phyloP scores from a whole-genome alignment of 2,113 vertebrate genomes.

The Takifugu bimaculatus region DNA sequence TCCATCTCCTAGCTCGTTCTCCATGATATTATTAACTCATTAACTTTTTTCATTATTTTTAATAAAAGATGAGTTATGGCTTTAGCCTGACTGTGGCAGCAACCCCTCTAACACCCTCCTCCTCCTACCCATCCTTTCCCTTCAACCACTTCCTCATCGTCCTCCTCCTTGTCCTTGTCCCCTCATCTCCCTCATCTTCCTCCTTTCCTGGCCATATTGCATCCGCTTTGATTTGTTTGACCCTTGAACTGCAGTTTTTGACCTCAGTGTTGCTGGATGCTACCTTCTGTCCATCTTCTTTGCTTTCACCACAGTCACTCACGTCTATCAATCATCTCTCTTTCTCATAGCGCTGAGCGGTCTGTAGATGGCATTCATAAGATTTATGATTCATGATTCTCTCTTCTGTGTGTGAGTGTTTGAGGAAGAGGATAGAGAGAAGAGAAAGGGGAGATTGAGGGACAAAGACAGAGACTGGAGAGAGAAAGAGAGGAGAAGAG shows the following conservation, averaged over 20 bases:
- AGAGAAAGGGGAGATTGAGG: constrained; percentile 15
- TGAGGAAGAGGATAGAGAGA: constrained; percentile 13
- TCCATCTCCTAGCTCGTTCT: constrained; percentile 65
- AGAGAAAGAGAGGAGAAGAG: constrained; percentile 32
- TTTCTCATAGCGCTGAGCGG: constrained; percentile 64
- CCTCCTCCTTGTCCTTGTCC: constrained; percentile 18
- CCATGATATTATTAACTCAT: constrained; percentile 75
- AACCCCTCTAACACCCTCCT: constrained; percentile 30
- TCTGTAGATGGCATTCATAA: constrained; percentile 73
- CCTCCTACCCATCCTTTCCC: constrained; percentile 16
- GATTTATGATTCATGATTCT: constrained; percentile 73
- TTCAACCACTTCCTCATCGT: constrained; percentile 22
- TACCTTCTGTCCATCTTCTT: constrained; percentile 66
- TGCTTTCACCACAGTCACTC: constrained; percentile 49
- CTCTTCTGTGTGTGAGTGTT: constrained; percentile 25
- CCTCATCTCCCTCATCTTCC: constrained; percentile 17
- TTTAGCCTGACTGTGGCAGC: constrained; percentile 71
- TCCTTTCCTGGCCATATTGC: constrained; percentile 56
- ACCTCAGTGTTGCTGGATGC: constrained; percentile 47
- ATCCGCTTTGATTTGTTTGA: constrained; percentile 57
- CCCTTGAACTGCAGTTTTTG: constrained; percentile 56
- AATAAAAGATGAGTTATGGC: constrained; percentile 79
- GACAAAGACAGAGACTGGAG: constrained; percentile 11
- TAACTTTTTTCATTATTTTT: constrained; percentile 78
- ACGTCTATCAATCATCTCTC: constrained; percentile 65